Evolutionary conservation across 37 sponge, comb jelly and placozoan species (phyloP).

Genomic region (Corticium candelabrum): DNA sequence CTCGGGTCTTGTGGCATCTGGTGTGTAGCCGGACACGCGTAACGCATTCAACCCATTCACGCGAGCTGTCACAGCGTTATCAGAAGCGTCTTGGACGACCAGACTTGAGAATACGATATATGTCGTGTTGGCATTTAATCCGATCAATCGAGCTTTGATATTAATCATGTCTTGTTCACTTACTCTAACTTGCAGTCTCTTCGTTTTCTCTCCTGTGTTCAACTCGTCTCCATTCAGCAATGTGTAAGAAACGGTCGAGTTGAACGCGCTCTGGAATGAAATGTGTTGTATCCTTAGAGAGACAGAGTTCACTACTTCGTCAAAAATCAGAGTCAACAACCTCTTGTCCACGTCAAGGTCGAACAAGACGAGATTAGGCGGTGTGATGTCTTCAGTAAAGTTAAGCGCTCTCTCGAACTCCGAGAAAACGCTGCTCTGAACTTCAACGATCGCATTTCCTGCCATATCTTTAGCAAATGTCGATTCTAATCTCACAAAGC

Average conservation of each 20-base stretch:
- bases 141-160: slow-evolving; percentile 46
- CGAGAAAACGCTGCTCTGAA: slow-evolving; percentile 7
- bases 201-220: slow-evolving; percentile 10
- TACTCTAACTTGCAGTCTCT: neutral
- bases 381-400: slow-evolving; percentile 19
- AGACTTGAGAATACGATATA: slow-evolving; percentile 41
- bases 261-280: slow-evolving; percentile 43
- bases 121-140: neutral
- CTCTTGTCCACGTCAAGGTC: slow-evolving; percentile 2
- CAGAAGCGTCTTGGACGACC: slow-evolving; percentile 52
- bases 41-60: slow-evolving; percentile 32
- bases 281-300: neutral
- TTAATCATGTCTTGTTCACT: slow-evolving; percentile 37
- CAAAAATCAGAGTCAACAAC: slow-evolving; percentile 15
- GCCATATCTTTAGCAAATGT: slow-evolving; percentile 40
- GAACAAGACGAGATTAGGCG: slow-evolving; percentile 11
- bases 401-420: neutral
- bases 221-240: slow-evolving; percentile 10
- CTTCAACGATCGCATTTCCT: slow-evolving; percentile 30
- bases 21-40: slow-evolving; percentile 49
- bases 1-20: slow-evolving; percentile 58
- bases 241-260: slow-evolving; percentile 47
- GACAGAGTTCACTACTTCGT: slow-evolving; percentile 8
- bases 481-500: slow-evolving; percentile 31
- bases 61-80: slow-evolving; percentile 35